Evolutionary conservation across 2,797 vertebrate genomes (phyloP).

Genomic region (Acridotheres tristis): DNA sequence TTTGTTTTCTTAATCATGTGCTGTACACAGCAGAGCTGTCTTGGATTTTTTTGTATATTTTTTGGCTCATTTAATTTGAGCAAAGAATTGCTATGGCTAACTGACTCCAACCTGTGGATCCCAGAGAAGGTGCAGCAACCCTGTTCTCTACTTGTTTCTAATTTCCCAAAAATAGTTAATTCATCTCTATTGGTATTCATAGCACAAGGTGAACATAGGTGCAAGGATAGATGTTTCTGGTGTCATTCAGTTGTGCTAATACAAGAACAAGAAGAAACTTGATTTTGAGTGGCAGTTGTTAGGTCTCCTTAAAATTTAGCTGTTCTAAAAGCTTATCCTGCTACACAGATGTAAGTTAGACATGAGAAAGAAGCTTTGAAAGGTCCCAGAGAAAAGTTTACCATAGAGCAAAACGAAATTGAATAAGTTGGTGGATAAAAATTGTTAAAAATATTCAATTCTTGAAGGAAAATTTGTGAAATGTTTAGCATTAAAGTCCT

Average conservation of each 20-base stretch:
- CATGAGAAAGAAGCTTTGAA: not conserved
- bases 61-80: not conserved
- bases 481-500: not conserved
- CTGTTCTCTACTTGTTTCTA: not conserved
- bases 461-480: not conserved
- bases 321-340: not conserved
- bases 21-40: not conserved
- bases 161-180: not conserved
- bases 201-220: not conserved
- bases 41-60: not conserved
- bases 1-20: not conserved
- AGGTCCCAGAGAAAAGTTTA: not conserved
- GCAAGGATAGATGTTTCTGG: not conserved
- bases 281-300: not conserved
- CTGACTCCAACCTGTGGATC: not conserved
- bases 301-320: not conserved
- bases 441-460: not conserved
- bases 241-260: not conserved
- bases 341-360: not conserved
- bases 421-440: not conserved
- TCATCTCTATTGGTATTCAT: not conserved
- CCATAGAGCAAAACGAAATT: not conserved
- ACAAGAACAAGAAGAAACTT: not conserved
- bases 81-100: not conserved
- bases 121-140: not conserved